Evolutionary conservation across 2,113 vertebrate species (phyloP), one percentile per base, ranked within the genome.

Genomic region (Heterocephalus glaber): DNA sequence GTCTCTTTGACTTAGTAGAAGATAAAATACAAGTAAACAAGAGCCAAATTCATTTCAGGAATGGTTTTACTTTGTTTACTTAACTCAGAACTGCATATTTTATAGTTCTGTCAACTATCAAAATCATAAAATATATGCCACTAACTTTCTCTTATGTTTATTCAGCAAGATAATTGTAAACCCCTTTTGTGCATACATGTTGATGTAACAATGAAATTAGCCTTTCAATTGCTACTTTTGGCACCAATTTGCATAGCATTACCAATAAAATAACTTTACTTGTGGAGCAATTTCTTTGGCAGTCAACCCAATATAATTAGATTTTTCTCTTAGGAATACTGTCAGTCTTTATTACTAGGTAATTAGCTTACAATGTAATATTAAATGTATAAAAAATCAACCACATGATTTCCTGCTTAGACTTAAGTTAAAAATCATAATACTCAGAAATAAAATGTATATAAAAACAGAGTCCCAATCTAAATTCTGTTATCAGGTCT

Each of bases 341-440:
- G 35, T 58, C 89, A 86, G 58, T 56, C n/a, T 97, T 97, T 97
- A 97, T 98, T 97, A 97, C 68, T 24, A 95, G 91, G 65, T 96
- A 90, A 98, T 97, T 98, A 97, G 92, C 76, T 91, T 35, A 93
- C 80, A 92, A 85, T 94, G 54, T 94, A 97, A 95, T 96, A 97
- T 87, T 94, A 56, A 63, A 89, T 94, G 87, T 79, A 70, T 95
- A 22, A 80, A 92, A 97, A 98, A 96, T 82, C 66, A 96, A 11
- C 14, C 4, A 35, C 68, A 33, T 97, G 8, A 95, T 95, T 93
- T 97, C 66, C 63, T 83, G 52, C 61, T 79, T 94, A 95, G 88
- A 80, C 22, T 66, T 86, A 87, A 97, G 95, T 96, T 90, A 92
- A 93, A 97, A 97, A 52, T 60, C 35, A 44, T 35, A 92, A 77